These are phyloP conservation scores for Eupithecia abbreviata DNA, from an alignment of 2,888 invertebrate species.

Conservation along the genomic window DNA sequence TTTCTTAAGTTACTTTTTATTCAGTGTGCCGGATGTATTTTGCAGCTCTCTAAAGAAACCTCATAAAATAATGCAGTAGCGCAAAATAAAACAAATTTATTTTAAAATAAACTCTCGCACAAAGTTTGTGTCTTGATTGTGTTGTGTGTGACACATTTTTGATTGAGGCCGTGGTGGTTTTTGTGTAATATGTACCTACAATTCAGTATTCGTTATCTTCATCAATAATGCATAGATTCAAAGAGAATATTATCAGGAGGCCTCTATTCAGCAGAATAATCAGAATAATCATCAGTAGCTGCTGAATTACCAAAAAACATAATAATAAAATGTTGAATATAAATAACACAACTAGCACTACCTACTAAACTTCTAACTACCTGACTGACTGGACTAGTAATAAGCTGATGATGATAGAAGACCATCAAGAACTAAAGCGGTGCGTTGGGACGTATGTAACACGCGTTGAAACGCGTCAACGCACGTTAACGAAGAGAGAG, in stretches of 20 bases:
- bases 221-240: not conserved
- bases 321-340: no score
- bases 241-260: not conserved
- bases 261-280: not conserved
- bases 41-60: constrained; percentile 57
- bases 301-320: no score
- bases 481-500: no score
- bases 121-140: not conserved
- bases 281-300: not conserved
- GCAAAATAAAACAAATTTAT: not conserved
- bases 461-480: no score
- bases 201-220: not conserved
- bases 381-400: not conserved
- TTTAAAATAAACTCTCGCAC: no score
- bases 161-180: not conserved
- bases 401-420: not conserved
- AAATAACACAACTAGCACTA: no score
- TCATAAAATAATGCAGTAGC: constrained; percentile 12
- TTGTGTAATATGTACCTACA: not conserved
- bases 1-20: constrained; percentile 61
- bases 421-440: not conserved
- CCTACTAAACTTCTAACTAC: no score
- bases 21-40: constrained; percentile 60
- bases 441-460: not conserved
- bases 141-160: not conserved